These are phyloP conservation scores for Plutomurus gul DNA, from an alignment of 1,140 invertebrate genomes.

Conservation along the genomic window DNA sequence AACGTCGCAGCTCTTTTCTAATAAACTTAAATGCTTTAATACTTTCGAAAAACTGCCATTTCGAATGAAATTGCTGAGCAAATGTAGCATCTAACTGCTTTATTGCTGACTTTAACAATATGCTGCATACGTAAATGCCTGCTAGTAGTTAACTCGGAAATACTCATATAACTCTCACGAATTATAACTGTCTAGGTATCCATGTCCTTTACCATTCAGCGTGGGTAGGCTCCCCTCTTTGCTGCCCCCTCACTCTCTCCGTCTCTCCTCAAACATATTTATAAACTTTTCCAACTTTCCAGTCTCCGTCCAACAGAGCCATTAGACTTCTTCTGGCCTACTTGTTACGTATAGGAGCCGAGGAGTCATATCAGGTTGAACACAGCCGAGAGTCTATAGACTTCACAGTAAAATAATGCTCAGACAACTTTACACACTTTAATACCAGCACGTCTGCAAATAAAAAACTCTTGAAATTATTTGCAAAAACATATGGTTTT, in stretches of 20 bases:
- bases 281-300: background rate
- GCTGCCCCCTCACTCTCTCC: background rate
- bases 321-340: background rate
- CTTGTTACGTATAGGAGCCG: background rate
- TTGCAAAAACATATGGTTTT: too few relatives aligned
- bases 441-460: too few relatives aligned
- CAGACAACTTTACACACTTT: too few relatives aligned
- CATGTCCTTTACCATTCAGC: too few relatives aligned
- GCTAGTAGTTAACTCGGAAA: background rate
- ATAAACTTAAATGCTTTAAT: slow-evolving; percentile 29
- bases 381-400: too few relatives aligned
- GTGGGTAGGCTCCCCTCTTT: too few relatives aligned
- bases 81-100: slow-evolving; percentile 25
- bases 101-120: slow-evolving; percentile 28
- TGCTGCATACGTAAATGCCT: slow-evolving; percentile 2
- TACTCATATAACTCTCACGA: background rate
- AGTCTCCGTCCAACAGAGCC: background rate
- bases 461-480: too few relatives aligned
- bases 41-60: slow-evolving; percentile 27
- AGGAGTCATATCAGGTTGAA: too few relatives aligned
- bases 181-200: too few relatives aligned
- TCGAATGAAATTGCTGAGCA: slow-evolving; percentile 9
- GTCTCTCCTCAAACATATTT: background rate
- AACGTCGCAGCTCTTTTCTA: background rate
- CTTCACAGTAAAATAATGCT: too few relatives aligned